phyloP scores from a whole-genome alignment of 2,888 invertebrate genomes.

The Timandra comae region DNA sequence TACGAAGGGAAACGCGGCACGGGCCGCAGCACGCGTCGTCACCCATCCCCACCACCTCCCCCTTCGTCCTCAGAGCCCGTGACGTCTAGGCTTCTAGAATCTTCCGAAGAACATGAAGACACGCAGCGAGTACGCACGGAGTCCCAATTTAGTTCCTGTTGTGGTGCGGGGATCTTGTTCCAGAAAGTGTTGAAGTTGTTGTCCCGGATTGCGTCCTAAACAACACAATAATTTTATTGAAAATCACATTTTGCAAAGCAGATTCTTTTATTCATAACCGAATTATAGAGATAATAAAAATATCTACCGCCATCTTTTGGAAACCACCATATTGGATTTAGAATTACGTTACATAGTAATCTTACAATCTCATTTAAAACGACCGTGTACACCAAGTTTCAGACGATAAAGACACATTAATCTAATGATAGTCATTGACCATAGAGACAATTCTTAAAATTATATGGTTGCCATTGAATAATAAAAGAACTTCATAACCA shows the following conservation, averaged over 20 bases:
- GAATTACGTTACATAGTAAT: background rate
- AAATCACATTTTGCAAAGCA: too few species aligned
- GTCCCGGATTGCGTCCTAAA: constrained; percentile 55
- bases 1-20: constrained; percentile 69
- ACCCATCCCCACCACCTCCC: constrained; percentile 50
- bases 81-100: constrained; percentile 68
- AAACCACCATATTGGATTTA: too few species aligned
- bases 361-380: too few species aligned
- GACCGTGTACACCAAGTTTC: too few species aligned
- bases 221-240: background rate
- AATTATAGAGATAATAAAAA: too few species aligned
- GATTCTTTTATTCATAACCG: too few species aligned
- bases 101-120: constrained; percentile 66
- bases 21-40: constrained; percentile 70
- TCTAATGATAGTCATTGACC: too few species aligned
- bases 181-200: constrained; percentile 66
- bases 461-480: too few species aligned
- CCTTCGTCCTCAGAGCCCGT: constrained; percentile 74
- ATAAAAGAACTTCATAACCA: too few species aligned
- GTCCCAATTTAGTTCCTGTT: constrained; percentile 55
- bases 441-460: too few species aligned
- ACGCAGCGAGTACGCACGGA: constrained; percentile 46
- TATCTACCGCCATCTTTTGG: too few species aligned
- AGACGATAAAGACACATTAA: too few species aligned
- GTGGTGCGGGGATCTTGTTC: constrained; percentile 61